phyloP scores from a whole-genome alignment of 2,888 invertebrate species.

The Drosophila falleni region DNA sequence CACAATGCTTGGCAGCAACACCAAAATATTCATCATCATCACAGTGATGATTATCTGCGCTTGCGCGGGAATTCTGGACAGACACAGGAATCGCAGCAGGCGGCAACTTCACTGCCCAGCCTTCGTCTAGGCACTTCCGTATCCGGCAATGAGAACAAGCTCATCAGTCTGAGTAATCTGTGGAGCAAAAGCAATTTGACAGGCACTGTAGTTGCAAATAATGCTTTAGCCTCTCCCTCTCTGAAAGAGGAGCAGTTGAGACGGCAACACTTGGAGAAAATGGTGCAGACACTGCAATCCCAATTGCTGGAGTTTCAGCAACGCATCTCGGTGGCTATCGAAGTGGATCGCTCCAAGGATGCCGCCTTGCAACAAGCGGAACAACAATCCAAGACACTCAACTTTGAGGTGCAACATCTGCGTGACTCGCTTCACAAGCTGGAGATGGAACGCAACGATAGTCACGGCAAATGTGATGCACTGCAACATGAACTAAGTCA shows the following conservation, averaged over 20 bases:
- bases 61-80: slow-evolving; percentile 23
- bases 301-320: slow-evolving; percentile 92
- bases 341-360: slow-evolving; percentile 92
- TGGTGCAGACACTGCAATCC: slow-evolving; percentile 91
- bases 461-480: slow-evolving; percentile 87
- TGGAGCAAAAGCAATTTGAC: slow-evolving; percentile 81
- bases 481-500: slow-evolving; percentile 91
- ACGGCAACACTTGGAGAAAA: slow-evolving; percentile 90
- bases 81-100: slow-evolving; percentile 22
- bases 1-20: slow-evolving; percentile 48
- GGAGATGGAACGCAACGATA: slow-evolving; percentile 83
- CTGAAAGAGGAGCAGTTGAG: slow-evolving; percentile 92
- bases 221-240: slow-evolving; percentile 78
- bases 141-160: slow-evolving; percentile 53
- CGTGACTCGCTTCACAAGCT: slow-evolving; percentile 69
- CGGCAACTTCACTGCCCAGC: slow-evolving; percentile 69
- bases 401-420: slow-evolving; percentile 70
- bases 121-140: slow-evolving; percentile 37
- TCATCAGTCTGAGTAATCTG: slow-evolving; percentile 84
- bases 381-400: slow-evolving; percentile 87
- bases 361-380: slow-evolving; percentile 89
- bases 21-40: slow-evolving; percentile 42
- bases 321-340: slow-evolving; percentile 91
- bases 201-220: slow-evolving; percentile 64
- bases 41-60: slow-evolving; percentile 70